phyloP scores from a whole-genome alignment of 1,140 invertebrate genomes.

The Drosophila fuyamai region DNA sequence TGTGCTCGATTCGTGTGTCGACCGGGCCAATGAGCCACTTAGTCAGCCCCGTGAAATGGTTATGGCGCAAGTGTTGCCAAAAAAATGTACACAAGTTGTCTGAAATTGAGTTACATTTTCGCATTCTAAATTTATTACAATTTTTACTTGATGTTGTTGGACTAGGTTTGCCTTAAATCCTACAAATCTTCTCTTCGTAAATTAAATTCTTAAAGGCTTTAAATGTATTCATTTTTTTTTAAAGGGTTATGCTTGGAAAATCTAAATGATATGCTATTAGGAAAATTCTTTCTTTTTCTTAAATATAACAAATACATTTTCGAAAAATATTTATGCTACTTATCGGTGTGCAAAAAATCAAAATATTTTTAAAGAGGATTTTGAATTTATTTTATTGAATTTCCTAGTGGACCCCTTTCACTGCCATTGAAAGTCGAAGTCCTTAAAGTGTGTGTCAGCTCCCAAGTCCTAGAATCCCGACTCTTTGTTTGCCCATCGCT shows the following conservation, averaged over 20 bases:
- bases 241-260: too few relatives aligned
- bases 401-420: not conserved
- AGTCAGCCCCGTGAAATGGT: not conserved
- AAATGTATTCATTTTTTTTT: too few relatives aligned
- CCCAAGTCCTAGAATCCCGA: not conserved
- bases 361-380: not conserved
- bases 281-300: too few relatives aligned
- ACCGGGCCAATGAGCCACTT: constrained; percentile 39
- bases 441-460: not conserved
- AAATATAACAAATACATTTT: not conserved
- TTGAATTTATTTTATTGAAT: not conserved
- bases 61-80: not conserved
- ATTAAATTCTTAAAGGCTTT: too few relatives aligned
- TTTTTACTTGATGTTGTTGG: too few relatives aligned
- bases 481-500: constrained; percentile 12
- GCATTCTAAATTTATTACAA: too few relatives aligned
- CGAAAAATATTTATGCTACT: not conserved
- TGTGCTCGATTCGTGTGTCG: constrained; percentile 22
- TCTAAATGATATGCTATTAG: too few relatives aligned
- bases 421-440: not conserved
- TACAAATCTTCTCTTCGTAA: too few relatives aligned
- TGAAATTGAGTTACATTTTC: too few relatives aligned
- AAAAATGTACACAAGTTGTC: not conserved
- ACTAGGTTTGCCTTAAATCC: too few relatives aligned
- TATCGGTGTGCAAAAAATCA: not conserved